Conservation (phyloP, 2,888 invertebrate genomes). For the Charanyca ferruginea region DNA sequence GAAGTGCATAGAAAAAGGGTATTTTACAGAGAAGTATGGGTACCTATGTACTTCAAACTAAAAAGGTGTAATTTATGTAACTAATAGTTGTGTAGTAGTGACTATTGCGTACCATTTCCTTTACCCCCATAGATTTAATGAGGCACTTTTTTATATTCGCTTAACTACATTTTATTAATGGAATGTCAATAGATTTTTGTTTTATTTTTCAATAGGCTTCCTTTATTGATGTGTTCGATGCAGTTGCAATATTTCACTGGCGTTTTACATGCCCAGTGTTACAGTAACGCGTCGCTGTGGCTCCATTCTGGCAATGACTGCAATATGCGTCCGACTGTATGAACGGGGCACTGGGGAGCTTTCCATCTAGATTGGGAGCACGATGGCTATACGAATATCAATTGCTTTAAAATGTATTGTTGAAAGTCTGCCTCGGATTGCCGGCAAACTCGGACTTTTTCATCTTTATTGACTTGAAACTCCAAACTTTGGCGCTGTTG, state of each 20-base stretch:
- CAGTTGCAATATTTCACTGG: constrained; percentile 68
- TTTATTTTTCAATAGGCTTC: constrained; percentile 51
- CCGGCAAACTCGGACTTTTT: constrained; percentile 46
- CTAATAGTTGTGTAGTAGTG: too few relatives aligned
- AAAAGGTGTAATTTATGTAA: not conserved
- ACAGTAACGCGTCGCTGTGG: constrained; percentile 55
- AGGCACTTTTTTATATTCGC: constrained; percentile 21
- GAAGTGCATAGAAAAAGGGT: constrained; percentile 1
- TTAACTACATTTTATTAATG: constrained; percentile 27
- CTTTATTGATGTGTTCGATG: constrained; percentile 63
- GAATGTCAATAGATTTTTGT: constrained; percentile 38
- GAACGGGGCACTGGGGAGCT: constrained; percentile 71
- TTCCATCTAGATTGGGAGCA: constrained; percentile 71
- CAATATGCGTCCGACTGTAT: constrained; percentile 72
- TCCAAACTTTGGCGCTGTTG: constrained; percentile 37
- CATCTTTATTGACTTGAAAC: constrained; percentile 56
- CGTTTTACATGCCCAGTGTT: constrained; percentile 52
- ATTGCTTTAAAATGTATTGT: constrained; percentile 72
- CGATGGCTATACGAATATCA: constrained; percentile 71
- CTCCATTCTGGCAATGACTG: constrained; percentile 68
- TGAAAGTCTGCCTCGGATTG: constrained; percentile 43
- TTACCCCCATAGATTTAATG: constrained; percentile 26
- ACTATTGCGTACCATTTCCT: too few relatives aligned
- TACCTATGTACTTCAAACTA: not conserved
- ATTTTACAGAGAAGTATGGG: not conserved